Conservation (phyloP, 2,888 invertebrate species). For the Pasiphila rectangulata region DNA sequence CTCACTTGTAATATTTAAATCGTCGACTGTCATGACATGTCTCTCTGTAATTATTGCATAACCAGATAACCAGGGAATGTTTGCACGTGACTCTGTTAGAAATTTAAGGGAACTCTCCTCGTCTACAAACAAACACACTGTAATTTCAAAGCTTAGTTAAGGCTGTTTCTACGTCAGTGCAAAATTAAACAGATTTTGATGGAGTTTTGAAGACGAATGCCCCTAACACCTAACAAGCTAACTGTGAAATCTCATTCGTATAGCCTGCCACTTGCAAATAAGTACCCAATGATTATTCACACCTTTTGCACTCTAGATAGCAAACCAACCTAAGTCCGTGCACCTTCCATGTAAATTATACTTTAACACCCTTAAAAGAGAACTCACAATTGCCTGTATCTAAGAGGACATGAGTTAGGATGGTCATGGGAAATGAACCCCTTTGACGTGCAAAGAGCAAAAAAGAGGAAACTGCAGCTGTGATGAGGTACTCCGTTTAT, state of each 20-base stretch:
- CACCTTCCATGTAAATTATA: slow-evolving; percentile 21
- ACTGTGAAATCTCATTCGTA: slow-evolving; percentile 56
- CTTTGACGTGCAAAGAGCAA: slow-evolving; percentile 53
- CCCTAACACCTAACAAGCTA: slow-evolving; percentile 43
- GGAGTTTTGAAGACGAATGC: slow-evolving; percentile 32
- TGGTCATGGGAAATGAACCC: slow-evolving; percentile 36
- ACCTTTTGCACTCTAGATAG: slow-evolving; percentile 31
- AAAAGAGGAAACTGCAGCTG: slow-evolving; percentile 48
- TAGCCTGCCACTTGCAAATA: slow-evolving; percentile 54
- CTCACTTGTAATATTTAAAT: slow-evolving; percentile 57
- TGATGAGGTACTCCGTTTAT: slow-evolving; percentile 66
- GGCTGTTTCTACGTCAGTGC: too few species aligned
- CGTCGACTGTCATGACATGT: slow-evolving; percentile 41
- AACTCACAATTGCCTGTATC: slow-evolving; percentile 21
- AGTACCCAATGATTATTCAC: slow-evolving; percentile 60
- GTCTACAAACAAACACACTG: too few species aligned
- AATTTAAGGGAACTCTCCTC: too few species aligned
- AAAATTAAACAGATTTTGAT: too few species aligned
- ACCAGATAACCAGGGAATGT: too few species aligned
- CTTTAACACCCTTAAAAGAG: slow-evolving; percentile 19
- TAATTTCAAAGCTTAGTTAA: too few species aligned
- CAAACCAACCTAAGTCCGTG: slow-evolving; percentile 24
- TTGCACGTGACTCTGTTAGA: too few species aligned
- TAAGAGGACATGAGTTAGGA: slow-evolving; percentile 27
- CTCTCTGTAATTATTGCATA: slow-evolving; percentile 44